Evolutionary conservation across 2,888 invertebrate genomes (phyloP).

Genomic region (Polydrusus cervinus): DNA sequence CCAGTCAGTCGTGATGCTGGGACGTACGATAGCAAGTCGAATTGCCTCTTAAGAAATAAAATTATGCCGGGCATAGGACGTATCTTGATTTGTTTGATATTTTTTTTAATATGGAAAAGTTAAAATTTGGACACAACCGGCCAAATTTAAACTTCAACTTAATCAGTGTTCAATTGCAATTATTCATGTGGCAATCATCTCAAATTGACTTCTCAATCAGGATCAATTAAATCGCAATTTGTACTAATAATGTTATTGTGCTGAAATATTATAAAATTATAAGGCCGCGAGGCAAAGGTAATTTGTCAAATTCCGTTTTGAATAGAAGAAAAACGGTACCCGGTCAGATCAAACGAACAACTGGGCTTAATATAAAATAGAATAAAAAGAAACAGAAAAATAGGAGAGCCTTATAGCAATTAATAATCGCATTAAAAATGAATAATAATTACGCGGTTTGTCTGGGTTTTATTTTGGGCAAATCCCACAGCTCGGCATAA

Average conservation of each 20-base stretch:
- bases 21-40: too few relatives aligned
- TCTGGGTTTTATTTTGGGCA: neutral
- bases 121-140: too few relatives aligned
- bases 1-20: slow-evolving; percentile 23
- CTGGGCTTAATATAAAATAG: neutral
- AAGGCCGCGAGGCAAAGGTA: neutral
- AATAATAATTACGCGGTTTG: neutral
- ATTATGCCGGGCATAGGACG: too few relatives aligned
- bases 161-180: neutral
- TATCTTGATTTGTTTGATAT: too few relatives aligned
- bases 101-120: too few relatives aligned
- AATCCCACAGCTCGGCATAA: neutral
- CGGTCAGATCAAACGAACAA: neutral
- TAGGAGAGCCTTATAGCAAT: too few relatives aligned
- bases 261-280: slow-evolving; percentile 3
- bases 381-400: too few relatives aligned
- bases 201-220: slow-evolving; percentile 20
- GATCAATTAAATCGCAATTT: slow-evolving; percentile 33
- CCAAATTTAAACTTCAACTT: neutral
- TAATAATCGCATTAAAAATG: too few relatives aligned
- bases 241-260: slow-evolving; percentile 31
- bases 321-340: slow-evolving; percentile 20
- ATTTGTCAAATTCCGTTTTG: slow-evolving; percentile 15
- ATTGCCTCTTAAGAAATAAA: too few relatives aligned
- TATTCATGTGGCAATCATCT: slow-evolving; percentile 8